phyloP scores from a whole-genome alignment of 2,797 vertebrate species.

The Galagoides demidoff region DNA sequence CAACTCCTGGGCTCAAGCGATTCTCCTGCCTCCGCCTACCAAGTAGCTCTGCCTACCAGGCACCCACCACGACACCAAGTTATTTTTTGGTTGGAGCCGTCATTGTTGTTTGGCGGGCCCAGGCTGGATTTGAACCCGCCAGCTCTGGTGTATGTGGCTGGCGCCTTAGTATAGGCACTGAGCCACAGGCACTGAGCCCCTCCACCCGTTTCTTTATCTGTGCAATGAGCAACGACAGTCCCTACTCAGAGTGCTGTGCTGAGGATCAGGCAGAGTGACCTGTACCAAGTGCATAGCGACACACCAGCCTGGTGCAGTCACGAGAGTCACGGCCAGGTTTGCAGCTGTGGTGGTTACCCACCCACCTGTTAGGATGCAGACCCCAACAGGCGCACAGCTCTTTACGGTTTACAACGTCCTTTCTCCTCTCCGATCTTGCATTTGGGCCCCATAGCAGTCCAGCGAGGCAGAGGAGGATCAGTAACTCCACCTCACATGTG shows the following conservation, averaged over 20 bases:
- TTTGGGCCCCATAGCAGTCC: neutral
- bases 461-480: neutral
- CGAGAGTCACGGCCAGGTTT: fast-evolving
- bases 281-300: neutral
- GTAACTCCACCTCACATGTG: neutral
- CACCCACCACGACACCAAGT: no score
- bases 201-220: neutral
- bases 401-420: neutral
- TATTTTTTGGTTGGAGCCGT: no score
- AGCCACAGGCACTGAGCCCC: no score
- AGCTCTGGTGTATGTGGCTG: no score
- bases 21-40: no score
- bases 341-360: neutral
- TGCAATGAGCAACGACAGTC: fast-evolving
- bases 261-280: neutral
- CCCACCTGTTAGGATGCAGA: neutral
- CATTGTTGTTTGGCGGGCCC: no score
- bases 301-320: fast-evolving
- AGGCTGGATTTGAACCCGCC: no score
- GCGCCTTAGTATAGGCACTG: no score
- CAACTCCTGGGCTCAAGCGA: no score
- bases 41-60: no score
- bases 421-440: neutral
- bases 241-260: fast-evolving
- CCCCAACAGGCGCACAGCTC: fast-evolving